These are phyloP conservation scores for Microctenopoma stevenorrisi DNA, from an alignment of 2,797 vertebrate species.

Conservation along the genomic window DNA sequence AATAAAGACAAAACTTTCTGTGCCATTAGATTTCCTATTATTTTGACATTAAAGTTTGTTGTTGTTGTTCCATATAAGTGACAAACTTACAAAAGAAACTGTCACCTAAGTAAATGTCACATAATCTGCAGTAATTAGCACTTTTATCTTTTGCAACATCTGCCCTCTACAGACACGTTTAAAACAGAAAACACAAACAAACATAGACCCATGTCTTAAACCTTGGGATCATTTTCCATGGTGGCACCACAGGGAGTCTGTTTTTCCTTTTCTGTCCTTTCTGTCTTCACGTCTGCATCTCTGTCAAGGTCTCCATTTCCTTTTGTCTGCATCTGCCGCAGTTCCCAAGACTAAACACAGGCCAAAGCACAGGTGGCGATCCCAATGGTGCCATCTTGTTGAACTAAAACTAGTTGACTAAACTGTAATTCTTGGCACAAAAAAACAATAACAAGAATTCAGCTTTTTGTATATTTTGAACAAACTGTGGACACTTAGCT, in stretches of 20 bases:
- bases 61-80: background rate
- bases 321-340: constrained; percentile 81
- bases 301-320: constrained; percentile 67
- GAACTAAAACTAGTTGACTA: constrained; percentile 48
- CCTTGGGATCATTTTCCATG: constrained; percentile 80
- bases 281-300: constrained; percentile 72
- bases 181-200: constrained; percentile 80
- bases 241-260: constrained; percentile 74
- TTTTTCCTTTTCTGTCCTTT: constrained; percentile 65
- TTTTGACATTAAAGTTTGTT: constrained; percentile 1
- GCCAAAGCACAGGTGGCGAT: constrained; percentile 52
- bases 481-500: constrained; percentile 28
- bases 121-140: no score
- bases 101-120: constrained; percentile 6
- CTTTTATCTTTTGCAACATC: constrained; percentile 39
- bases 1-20: background rate
- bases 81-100: constrained; percentile 20
- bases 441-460: constrained; percentile 37
- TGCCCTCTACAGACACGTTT: constrained; percentile 64
- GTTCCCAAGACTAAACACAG: constrained; percentile 80
- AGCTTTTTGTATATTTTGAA: constrained; percentile 45
- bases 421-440: constrained; percentile 32
- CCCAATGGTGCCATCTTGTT: constrained; percentile 65
- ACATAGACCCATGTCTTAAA: constrained; percentile 71
- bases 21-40: background rate